Base-by-base conservation (phyloP, 2,888 invertebrate species). In the Byasa hedistus region DNA sequence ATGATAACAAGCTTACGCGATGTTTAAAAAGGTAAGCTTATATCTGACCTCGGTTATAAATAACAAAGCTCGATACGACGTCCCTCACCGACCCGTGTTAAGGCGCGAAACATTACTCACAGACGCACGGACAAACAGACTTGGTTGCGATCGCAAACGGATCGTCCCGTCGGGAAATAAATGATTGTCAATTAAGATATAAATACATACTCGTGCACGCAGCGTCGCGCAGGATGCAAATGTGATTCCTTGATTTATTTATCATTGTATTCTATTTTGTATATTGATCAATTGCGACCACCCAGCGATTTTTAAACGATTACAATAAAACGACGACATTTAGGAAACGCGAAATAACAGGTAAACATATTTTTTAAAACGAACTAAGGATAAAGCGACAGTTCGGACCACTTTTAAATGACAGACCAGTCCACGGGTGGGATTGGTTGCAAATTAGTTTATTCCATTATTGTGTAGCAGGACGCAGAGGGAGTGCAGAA, bases 401-500 rank as follows among this genome's bases (percentile, higher is more conserved):
- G 39, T 15, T 39, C 39, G 15, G 39, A 39, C 1, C 12, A 15
- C 12, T 15, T 15, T 12, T 39, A 17, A 15, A 39, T 39, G 15
- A 2, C 15, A 39, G 15, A 39, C 3, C 27, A 15, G 15, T 39
- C 12, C 39, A 2, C 12, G 12, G 12, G 12, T 36, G 15, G 39
- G 1, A 39, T 12, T 39, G 39, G 39, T 39, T 10, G 15, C 10
- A 15, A 39, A 17, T 39, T 39, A 15, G 39, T 39, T 70, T 67
- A 71, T 73, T 72, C 71, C 68, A 73, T 69, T 75, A 72, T 73
- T 73, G 76, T 68, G 72, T 83, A 85, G 83, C 78, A 85, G 82
- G 84, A 77, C 77, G 78, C 76, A 80, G 77, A 78, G 79, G 81
- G 79, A 82, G 81, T 79, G 82, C 79, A 81, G 81, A 85, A 85